Base-by-base conservation (phyloP, 1,140 invertebrate genomes). In the Papilio glaucus region DNA sequence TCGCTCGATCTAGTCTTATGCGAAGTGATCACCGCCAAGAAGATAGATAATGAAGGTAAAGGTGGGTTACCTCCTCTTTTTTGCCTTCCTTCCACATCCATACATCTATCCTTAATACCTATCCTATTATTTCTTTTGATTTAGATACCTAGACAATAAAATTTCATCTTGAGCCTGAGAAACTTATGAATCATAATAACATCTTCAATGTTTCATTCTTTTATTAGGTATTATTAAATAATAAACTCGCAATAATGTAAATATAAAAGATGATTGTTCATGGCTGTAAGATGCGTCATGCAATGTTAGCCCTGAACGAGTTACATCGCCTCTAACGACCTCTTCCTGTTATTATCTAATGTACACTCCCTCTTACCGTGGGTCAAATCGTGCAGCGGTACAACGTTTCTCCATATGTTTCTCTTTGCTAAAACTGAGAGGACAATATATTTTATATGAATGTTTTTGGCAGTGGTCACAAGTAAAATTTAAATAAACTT, bases 291-390 rank as follows among this genome's bases (percentile, higher is more conserved):
- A 63, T 63, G 61, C 61, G 61, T 63, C 61, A 63, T 21, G 12
- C n/a, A 15, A 49, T 39, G 38, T 49, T 21, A 49, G 18, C 45
- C 45, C 45, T 49, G 45, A 49, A 49, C 45, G 8, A 49, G 18
- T 49, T 49, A 49, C n/a, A n/a, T n/a, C n/a, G n/a, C n/a, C 18
- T 10, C 12, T 18, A 63, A 63, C 37, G 61, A 63, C 24, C 4
- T 63, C 37, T 63, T 63, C 61, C 61, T 63, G 61, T 63, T 21
- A 63, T 63, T 38, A 63, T 63, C 61, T 63, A 63, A 63, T 63
- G 4, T 38, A 33, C 29, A n/a, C 9, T 8, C 29, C 9, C 37
- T 18, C 53, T 39, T 10, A 9, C 38, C 0, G 38, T 8, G 38
- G 2, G 4, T 39, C 38, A 10, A 39, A 8, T 39, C 8, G 12